A percentile compares a stretch with the other conserved stretches of the same genome.
Evolutionary conservation across 1,140 invertebrate genomes (phyloP).

Genomic region (Drosophila kanapiae): DNA sequence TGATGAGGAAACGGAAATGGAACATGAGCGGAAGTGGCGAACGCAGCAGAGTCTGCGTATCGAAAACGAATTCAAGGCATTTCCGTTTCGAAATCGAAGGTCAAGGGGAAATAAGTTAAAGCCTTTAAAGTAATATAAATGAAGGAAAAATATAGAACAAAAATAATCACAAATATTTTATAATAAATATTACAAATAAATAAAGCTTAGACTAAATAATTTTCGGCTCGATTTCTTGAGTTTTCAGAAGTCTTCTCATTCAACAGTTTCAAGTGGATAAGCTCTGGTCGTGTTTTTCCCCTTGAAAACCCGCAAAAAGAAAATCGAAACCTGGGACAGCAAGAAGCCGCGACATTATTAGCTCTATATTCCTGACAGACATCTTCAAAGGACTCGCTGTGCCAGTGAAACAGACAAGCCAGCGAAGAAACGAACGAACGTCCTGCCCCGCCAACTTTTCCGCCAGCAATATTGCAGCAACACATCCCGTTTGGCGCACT

Average conservation of each 20-base stretch:
- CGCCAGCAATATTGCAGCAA: constrained; percentile 34
- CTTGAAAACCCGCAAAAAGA: background rate
- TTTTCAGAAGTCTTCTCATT: background rate
- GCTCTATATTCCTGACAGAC: constrained; percentile 58
- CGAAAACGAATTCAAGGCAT: background rate
- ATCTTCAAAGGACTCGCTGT: constrained; percentile 22
- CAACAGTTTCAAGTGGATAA: constrained; percentile 14
- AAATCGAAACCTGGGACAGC: constrained; percentile 8
- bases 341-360: constrained; percentile 71
- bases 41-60: background rate
- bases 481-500: constrained; percentile 13
- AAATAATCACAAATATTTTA: too few species aligned
- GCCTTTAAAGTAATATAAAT: background rate
- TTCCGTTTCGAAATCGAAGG: background rate
- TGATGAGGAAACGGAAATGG: constrained; percentile 75
- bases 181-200: too few species aligned
- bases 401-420: constrained; percentile 67
- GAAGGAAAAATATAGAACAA: background rate
- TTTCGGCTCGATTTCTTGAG: background rate
- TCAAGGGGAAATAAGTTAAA: background rate
- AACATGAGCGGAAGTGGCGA: constrained; percentile 59
- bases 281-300: background rate
- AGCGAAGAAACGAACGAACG: constrained; percentile 38
- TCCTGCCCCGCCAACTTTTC: constrained; percentile 10
- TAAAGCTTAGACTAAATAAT: too few species aligned